A percentile compares a stretch with the other conserved stretches of the same genome.
Conservation (phyloP, 2,888 invertebrate genomes). For the Leptodirus hochenwartii region DNA sequence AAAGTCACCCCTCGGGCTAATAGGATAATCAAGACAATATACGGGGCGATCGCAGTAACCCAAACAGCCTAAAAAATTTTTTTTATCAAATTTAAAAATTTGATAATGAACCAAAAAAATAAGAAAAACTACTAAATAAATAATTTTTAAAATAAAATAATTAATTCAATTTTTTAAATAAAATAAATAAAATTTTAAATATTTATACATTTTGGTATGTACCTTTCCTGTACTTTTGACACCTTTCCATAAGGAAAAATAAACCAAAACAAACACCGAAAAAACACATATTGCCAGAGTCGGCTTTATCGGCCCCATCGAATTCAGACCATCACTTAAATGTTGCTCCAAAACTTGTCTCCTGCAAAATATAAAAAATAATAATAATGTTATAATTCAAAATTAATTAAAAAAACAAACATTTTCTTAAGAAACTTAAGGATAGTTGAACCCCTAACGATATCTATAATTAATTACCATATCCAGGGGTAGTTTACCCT, state of each 20-base stretch:
- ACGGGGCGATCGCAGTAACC: constrained; percentile 88
- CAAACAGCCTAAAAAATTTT: constrained; percentile 57
- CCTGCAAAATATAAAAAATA: constrained; percentile 29
- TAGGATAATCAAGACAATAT: constrained; percentile 74
- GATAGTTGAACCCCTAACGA: too few species aligned
- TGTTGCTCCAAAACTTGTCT: constrained; percentile 75
- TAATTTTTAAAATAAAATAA: background rate
- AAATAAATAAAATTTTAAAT: background rate
- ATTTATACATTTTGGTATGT: constrained; percentile 14
- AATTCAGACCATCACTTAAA: constrained; percentile 62
- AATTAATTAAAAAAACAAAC: background rate
- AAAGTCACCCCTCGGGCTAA: constrained; percentile 67
- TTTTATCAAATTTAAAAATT: background rate
- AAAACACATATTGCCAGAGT: constrained; percentile 78
- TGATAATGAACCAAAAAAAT: too few species aligned
- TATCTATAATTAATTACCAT: too few species aligned
- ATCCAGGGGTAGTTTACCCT: too few species aligned
- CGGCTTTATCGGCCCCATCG: constrained; percentile 79
- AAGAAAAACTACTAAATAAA: constrained; percentile 1
- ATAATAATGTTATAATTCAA: background rate
- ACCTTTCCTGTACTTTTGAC: constrained; percentile 86
- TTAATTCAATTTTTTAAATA: background rate
- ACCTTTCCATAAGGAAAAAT: constrained; percentile 94
- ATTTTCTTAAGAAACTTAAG: too few species aligned
- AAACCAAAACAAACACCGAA: constrained; percentile 81